Conservation (phyloP, 2,113 vertebrate species). For the Pimephales promelas region DNA sequence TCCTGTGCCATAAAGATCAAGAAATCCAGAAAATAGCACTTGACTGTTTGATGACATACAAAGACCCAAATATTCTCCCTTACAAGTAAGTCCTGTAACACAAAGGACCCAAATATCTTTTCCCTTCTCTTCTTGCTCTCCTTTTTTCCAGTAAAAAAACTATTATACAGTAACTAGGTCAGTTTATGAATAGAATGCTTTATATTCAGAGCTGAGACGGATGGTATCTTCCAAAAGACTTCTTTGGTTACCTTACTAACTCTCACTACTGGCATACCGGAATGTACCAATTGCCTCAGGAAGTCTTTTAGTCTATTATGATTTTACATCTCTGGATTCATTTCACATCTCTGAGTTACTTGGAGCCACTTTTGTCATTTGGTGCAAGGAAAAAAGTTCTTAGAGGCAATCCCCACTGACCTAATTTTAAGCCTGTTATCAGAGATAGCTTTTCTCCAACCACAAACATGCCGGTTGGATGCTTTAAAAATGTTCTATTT, state of each 20-base stretch:
- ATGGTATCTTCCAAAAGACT: conserved; percentile 38
- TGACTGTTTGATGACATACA: conserved; percentile 92
- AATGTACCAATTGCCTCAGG: conserved; percentile 38
- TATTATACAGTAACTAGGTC: neutral
- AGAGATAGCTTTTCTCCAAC: neutral
- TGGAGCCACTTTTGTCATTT: conserved; percentile 20
- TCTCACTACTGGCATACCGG: conserved; percentile 16
- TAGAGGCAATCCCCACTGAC: neutral
- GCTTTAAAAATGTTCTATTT: conserved; percentile 1
- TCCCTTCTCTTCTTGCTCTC: conserved; percentile 9
- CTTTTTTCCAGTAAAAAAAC: conserved; percentile 35
- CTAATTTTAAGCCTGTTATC: conserved; percentile 3
- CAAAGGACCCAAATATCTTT: neutral
- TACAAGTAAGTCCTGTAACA: conserved; percentile 83
- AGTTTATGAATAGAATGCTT: conserved; percentile 44
- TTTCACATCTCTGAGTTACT: conserved; percentile 37
- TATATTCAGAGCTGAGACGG: conserved; percentile 39
- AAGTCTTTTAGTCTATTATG: conserved; percentile 38
- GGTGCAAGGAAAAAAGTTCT: neutral
- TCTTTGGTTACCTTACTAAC: conserved; percentile 17
- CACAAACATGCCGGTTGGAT: neutral
- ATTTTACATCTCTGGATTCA: conserved; percentile 42
- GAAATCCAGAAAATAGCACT: conserved; percentile 87
- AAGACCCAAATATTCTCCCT: conserved; percentile 85
- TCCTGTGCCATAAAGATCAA: conserved; percentile 93